Evolutionary conservation across 53 echinoderm and acorn worm genomes (phyloP), one percentile per base, ranked within the genome.

Genomic region (Luidia sarsii): DNA sequence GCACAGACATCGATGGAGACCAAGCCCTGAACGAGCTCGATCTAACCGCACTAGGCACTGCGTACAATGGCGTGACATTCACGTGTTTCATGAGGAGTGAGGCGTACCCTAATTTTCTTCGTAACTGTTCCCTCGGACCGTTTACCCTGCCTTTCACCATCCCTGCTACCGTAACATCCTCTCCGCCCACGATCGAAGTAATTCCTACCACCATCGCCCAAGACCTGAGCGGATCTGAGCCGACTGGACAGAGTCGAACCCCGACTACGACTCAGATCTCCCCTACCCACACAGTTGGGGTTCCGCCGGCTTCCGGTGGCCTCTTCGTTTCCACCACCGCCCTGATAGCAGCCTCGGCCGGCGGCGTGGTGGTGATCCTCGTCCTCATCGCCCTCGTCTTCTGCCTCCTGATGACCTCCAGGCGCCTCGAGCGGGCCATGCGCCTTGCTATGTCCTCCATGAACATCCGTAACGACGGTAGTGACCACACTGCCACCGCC

Each of bases 91-190:
- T 48, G 49, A 48, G 24, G 5, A 68, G 50, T 50, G 6, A 1
- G 29, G 68, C 50, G 1, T 68, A 48, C 49, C 68, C 68, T 13
- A 30, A 13, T 1, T 16, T 32, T 13, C 2, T 13, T 0, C 48
- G 50, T 10, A 68, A 29, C 49, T 68, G 68, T 23, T 68, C 68
- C 4, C 3, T 46, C n/a, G 32, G 50, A 68, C 68, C 68, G 0
- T 15, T 68, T 18, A 14, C 16, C 30, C 11, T 15, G 3, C 0
- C 6, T 43, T 6, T 28, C 59, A 13, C 30, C 11, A 56, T 13
- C 32, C 59, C 32, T 23, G 25, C 54, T 8, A 7, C 7, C 54
- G 25, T 18, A 25, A 10, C 19, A 0, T 8, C 20, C 21, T 19
- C 23, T 3, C 54, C 21, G 25, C 8, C 54, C 25, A 8, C 23